Base-by-base conservation (phyloP, 2,797 vertebrate genomes). In the Nasua narica region DNA sequence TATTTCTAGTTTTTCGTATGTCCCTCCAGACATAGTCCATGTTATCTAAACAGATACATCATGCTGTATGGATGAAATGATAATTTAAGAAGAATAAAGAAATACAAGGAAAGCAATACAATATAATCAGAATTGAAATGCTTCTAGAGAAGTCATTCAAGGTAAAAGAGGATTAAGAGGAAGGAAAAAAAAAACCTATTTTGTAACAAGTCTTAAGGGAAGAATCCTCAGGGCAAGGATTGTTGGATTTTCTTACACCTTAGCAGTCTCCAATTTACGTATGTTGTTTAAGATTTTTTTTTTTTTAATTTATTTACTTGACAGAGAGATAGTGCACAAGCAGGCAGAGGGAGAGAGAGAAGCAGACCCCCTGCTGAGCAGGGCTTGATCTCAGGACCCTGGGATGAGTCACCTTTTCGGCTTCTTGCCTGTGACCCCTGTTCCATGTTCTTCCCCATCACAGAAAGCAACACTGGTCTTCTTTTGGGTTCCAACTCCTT, bases 191-290 rank as follows among this genome's bases (percentile, higher is more conserved):
- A 92, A n/a, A 52, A 15, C 1, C 5, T 56, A 90, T 79, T 67
- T 67, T 79, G 77, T 88, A 97, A 90, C 65, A 94, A 96, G 93
- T 89, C 60, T 93, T 92, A 96, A 96, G 95, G 65, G 93, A 83
- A 91, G 65, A 88, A 85, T 90, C 91, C 69, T 54, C 92, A 91
- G 43, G 58, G 88, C 70, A 69, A 23, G 9, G 86, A 88, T 83
- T 90, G 35, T 50, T 86, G 70, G 85, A 37, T 23, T 93, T 70
- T 69, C 90, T 92, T 94, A 79, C 43, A 85, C 6, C 4, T 46
- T 29, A 72, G 89, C 87, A 52, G 10, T 58, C 69, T 54, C 43
- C 35, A 79, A 7, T 86, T 85, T 91, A 60, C 35, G 29, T 46
- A 91, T 16, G 52, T 12, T 29, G 29, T 32, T 67, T 56, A 87